Evolutionary conservation across 2,113 vertebrate genomes (phyloP).

Genomic region (Zingel zingel): DNA sequence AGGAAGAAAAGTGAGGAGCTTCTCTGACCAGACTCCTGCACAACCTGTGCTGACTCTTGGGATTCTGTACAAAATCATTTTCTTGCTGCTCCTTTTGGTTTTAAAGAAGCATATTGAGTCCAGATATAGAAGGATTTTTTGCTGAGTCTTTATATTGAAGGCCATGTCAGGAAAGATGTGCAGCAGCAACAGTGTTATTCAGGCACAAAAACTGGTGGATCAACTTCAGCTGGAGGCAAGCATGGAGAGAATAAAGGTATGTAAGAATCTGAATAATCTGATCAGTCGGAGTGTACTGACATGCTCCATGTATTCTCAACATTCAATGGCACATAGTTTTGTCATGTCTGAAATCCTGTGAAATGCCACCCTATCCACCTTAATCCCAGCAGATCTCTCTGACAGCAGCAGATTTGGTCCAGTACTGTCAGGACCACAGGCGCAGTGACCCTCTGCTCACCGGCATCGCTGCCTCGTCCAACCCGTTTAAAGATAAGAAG

Average conservation of each 20-base stretch:
- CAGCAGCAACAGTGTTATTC: slow-evolving; percentile 84
- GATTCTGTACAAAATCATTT: background rate
- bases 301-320: background rate
- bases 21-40: slow-evolving; percentile 35
- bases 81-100: background rate
- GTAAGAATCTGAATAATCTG: slow-evolving; percentile 25
- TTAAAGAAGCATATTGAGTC: background rate
- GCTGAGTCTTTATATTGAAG: background rate
- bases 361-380: background rate
- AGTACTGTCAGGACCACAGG: slow-evolving; percentile 86
- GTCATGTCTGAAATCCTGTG: background rate
- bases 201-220: slow-evolving; percentile 85
- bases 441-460: slow-evolving; percentile 87
- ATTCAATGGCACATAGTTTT: background rate
- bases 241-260: slow-evolving; percentile 87
- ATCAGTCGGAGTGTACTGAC: background rate
- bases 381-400: slow-evolving; percentile 83
- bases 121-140: no score
- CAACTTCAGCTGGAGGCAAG: slow-evolving; percentile 85
- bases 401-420: slow-evolving; percentile 85
- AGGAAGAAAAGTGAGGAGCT: slow-evolving; percentile 45
- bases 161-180: slow-evolving; percentile 80
- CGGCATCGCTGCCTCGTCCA: slow-evolving; percentile 85
- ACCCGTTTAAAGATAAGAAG: slow-evolving; percentile 91
- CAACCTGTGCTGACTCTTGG: background rate